Conservation (phyloP, 2,888 invertebrate genomes). For the Ceraclea dissimilis region DNA sequence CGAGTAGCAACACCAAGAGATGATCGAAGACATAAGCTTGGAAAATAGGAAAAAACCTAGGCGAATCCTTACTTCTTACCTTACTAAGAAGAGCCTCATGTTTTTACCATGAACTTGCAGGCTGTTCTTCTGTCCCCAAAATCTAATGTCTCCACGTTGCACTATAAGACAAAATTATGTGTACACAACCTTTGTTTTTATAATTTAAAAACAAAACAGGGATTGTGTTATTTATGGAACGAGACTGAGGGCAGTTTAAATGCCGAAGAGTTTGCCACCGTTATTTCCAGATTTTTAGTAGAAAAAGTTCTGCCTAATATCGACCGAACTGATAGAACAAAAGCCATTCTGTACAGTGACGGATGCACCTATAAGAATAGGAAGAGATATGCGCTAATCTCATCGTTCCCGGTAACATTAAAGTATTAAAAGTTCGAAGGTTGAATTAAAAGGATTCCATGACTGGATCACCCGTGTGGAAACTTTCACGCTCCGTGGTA, state of each 20-base stretch:
- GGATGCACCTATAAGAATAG: constrained; percentile 4
- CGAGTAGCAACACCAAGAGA: no score
- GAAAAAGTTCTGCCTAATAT: constrained; percentile 1
- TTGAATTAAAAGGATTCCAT: no score
- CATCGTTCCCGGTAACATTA: no score
- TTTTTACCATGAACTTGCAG: constrained; percentile 5
- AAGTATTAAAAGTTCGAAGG: no score
- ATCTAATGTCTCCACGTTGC: neutral
- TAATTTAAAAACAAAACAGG: constrained; percentile 6
- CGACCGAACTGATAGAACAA: neutral
- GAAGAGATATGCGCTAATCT: no score
- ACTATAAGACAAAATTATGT: constrained; percentile 8
- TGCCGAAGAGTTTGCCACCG: constrained; percentile 4
- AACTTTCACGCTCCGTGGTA: no score
- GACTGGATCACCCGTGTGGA: no score
- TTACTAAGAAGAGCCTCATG: constrained; percentile 1
- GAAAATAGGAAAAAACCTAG: no score
- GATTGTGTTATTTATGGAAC: constrained; percentile 5
- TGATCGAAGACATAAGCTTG: no score
- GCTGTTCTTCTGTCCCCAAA: constrained; percentile 6
- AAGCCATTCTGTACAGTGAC: constrained; percentile 5
- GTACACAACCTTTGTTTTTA: constrained; percentile 4
- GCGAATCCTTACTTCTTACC: no score
- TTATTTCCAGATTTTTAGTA: neutral
- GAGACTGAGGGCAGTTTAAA: constrained; percentile 5